Conservation (phyloP, 2,113 vertebrate genomes). For the Anguilla japonica region DNA sequence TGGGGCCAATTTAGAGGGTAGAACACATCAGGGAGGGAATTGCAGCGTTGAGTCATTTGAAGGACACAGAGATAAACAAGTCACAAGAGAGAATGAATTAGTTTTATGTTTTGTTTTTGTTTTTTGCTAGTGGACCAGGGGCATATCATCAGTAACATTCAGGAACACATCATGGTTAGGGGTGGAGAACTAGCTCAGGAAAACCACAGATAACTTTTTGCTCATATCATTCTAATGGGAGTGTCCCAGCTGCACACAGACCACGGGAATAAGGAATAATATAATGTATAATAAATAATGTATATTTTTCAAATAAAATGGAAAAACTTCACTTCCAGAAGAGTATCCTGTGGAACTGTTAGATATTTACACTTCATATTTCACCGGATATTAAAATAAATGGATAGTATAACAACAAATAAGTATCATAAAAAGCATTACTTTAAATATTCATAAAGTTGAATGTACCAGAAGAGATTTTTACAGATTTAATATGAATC, state of each 20-base stretch:
- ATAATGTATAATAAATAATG: neutral
- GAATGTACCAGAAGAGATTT: neutral
- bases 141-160: neutral
- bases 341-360: neutral
- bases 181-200: neutral
- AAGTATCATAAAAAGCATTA: neutral
- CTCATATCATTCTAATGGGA: neutral
- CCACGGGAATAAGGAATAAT: neutral
- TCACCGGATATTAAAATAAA: neutral
- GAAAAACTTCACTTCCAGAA: neutral
- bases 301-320: neutral
- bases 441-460: neutral
- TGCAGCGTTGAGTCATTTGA: neutral
- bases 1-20: neutral
- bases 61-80: neutral
- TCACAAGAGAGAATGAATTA: constrained; percentile 13
- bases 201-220: neutral
- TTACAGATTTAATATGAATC: neutral
- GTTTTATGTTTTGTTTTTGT: neutral
- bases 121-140: neutral
- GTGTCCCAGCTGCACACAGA: neutral
- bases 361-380: neutral
- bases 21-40: neutral
- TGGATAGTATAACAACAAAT: neutral
- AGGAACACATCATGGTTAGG: neutral